Conservation (phyloP, 2,888 invertebrate species). For the Sinopyrophorus schimmeli region DNA sequence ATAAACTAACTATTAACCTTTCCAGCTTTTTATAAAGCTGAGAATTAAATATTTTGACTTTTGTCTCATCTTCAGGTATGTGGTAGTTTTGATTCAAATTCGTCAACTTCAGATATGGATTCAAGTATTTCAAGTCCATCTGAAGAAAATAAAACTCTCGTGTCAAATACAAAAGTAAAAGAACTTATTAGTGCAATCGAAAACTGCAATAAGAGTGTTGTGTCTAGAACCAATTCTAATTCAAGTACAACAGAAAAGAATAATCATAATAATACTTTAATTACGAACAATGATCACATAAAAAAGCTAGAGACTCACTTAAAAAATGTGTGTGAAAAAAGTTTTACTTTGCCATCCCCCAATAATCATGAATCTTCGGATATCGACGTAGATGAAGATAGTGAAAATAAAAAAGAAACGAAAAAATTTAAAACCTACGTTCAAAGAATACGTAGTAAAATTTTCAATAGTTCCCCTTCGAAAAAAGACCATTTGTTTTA, state of each 20-base stretch:
- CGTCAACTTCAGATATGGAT: constrained; percentile 55
- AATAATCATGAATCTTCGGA: constrained; percentile 7
- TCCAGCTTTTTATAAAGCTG: too few relatives aligned
- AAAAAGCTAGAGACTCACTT: constrained; percentile 43
- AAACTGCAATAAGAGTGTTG: constrained; percentile 5
- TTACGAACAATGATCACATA: constrained; percentile 38
- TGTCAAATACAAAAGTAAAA: constrained; percentile 39
- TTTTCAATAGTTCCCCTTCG: constrained; percentile 53
- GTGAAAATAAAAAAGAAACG: constrained; percentile 30
- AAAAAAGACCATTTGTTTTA: constrained; percentile 64
- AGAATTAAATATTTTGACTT: too few relatives aligned
- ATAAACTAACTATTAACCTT: too few relatives aligned
- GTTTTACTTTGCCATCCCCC: constrained; percentile 36
- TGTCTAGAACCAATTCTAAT: constrained; percentile 6
- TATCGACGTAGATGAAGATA: constrained; percentile 29
- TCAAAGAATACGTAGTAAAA: constrained; percentile 53
- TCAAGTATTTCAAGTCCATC: constrained; percentile 52
- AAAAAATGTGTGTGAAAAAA: constrained; percentile 43
- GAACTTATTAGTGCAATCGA: constrained; percentile 41
- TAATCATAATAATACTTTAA: too few relatives aligned
- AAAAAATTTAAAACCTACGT: constrained; percentile 49
- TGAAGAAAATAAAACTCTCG: constrained; percentile 43
- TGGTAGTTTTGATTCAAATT: constrained; percentile 41
- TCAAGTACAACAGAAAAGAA: constrained; percentile 9
- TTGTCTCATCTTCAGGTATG: neutral